These are phyloP conservation scores for Fistularia commersonii DNA, from an alignment of 2,797 vertebrate species.

Conservation along the genomic window DNA sequence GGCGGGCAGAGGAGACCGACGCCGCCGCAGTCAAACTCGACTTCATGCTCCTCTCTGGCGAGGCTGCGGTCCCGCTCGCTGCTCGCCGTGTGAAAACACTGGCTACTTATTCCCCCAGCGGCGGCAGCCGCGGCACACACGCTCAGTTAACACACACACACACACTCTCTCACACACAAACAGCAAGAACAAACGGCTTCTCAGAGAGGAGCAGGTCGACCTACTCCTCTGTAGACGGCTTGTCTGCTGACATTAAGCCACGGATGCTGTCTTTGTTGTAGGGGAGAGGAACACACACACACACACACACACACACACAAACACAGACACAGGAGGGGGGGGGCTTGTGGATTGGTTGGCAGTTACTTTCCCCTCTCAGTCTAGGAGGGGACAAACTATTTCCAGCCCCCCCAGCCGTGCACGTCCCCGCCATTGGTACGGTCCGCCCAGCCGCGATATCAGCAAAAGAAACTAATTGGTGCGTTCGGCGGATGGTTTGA, in stretches of 20 bases:
- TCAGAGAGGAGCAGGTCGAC: no score
- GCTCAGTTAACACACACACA: constrained; percentile 8
- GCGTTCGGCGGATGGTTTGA: constrained; percentile 39
- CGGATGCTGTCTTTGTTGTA: no score
- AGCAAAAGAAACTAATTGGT: constrained; percentile 45
- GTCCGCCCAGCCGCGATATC: constrained; percentile 38
- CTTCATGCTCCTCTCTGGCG: constrained; percentile 28
- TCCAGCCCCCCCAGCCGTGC: neutral
- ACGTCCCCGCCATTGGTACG: constrained; percentile 2
- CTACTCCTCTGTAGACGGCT: no score
- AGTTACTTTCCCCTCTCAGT: constrained; percentile 13
- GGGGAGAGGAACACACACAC: no score
- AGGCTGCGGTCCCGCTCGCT: constrained; percentile 11
- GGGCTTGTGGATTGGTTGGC: constrained; percentile 16
- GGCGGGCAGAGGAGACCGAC: no score
- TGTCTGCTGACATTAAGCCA: no score
- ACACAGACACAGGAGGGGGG: no score
- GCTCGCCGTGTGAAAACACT: constrained; percentile 27
- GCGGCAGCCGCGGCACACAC: constrained; percentile 8
- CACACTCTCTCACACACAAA: constrained; percentile 9
- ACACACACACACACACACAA: no score
- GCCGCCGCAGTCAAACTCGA: constrained; percentile 10
- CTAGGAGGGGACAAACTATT: constrained; percentile 1
- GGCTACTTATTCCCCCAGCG: constrained; percentile 32
- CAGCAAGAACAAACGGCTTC: constrained; percentile 6